phyloP scores from a whole-genome alignment of 2,113 vertebrate species.

The Mungos mungo region DNA sequence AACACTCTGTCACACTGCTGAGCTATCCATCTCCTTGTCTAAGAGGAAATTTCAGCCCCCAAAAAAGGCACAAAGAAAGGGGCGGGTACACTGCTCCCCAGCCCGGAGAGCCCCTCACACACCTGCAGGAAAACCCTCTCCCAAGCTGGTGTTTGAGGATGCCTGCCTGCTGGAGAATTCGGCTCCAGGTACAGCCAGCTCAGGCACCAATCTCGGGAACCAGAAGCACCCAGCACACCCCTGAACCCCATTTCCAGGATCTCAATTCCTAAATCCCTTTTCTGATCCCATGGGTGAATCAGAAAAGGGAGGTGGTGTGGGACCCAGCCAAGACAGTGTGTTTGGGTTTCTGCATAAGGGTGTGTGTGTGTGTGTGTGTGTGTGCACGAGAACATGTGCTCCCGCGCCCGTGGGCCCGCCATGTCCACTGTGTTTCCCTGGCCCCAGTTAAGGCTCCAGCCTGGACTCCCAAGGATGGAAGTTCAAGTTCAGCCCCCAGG shows the following conservation, averaged over 20 bases:
- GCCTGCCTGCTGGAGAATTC: conserved; percentile 37
- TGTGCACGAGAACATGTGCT: too few relatives aligned
- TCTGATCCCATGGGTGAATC: background rate
- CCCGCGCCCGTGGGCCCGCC: too few relatives aligned
- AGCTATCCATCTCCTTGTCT: conserved; percentile 76
- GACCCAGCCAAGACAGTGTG: background rate
- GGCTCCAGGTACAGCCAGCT: background rate
- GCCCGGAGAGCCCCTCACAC: conserved; percentile 17
- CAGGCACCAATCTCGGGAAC: background rate
- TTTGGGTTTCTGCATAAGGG: background rate
- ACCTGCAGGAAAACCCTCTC: conserved; percentile 66
- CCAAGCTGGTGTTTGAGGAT: background rate
- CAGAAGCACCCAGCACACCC: conserved; percentile 25
- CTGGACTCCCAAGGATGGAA: background rate
- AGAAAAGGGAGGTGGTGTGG: background rate
- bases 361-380: background rate
- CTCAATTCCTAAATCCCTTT: background rate
- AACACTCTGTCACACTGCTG: conserved; percentile 77
- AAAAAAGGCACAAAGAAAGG: conserved; percentile 75
- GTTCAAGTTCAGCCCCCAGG: conserved; percentile 22
- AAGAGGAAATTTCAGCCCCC: conserved; percentile 75
- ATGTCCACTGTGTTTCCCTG: background rate
- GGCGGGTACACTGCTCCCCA: background rate
- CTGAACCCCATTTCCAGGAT: background rate
- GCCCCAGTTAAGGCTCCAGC: conserved; percentile 2